Percentiles rank a stretch among this genome's conserved stretches.
Evolutionary conservation across 1,140 invertebrate genomes (phyloP).

Genomic region (Platorchestia sp.): DNA sequence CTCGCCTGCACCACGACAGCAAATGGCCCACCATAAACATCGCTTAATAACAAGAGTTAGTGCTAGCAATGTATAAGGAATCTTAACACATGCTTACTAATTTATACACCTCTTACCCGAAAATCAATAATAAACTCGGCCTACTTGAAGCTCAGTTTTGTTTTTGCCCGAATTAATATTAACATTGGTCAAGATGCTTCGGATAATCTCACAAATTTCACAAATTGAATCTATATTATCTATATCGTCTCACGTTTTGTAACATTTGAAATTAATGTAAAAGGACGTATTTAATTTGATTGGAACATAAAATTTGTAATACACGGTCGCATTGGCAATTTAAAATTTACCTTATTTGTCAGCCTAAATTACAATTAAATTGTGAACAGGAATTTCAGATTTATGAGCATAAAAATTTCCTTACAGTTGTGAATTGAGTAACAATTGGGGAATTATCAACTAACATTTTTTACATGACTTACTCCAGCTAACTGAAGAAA

Average conservation of each 20-base stretch:
- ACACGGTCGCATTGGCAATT: neutral
- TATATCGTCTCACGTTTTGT: too few species aligned
- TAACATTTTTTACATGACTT: neutral
- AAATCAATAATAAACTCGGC: conserved; percentile 11
- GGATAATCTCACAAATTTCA: too few species aligned
- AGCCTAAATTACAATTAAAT: neutral
- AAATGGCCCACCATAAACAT: neutral
- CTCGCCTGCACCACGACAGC: neutral
- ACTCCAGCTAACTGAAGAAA: too few species aligned
- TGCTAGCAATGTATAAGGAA: neutral
- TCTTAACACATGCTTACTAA: neutral
- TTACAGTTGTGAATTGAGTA: neutral
- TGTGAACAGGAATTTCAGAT: neutral
- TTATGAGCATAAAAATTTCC: neutral
- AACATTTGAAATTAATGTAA: too few species aligned
- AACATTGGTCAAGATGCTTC: neutral
- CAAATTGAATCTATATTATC: too few species aligned
- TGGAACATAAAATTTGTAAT: neutral
- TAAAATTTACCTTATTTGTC: neutral
- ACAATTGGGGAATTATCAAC: neutral
- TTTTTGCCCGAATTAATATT: neutral
- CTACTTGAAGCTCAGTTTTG: neutral
- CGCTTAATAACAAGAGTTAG: neutral
- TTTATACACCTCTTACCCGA: neutral
- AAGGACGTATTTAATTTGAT: too few species aligned